Evolutionary conservation across 2,888 invertebrate species (phyloP).

Genomic region (Eupithecia insigniata): DNA sequence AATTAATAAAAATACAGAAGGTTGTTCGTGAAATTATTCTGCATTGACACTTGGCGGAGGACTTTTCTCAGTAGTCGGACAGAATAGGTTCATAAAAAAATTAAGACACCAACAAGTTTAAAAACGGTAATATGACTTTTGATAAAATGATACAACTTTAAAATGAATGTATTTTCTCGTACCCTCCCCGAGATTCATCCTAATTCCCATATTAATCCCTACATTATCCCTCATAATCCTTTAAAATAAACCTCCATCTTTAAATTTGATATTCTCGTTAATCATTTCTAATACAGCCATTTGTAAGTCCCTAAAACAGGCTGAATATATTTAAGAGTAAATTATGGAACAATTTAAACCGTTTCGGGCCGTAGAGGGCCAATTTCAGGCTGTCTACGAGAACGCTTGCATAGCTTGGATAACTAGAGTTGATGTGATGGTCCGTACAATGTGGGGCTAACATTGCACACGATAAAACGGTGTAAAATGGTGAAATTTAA

Average conservation of each 20-base stretch:
- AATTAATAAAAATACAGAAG: no score
- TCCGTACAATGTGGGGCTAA: neutral
- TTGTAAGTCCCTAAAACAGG: conserved; percentile 34
- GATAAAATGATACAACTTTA: neutral
- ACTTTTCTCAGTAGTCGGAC: no score
- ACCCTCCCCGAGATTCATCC: conserved; percentile 16
- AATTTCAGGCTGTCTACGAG: conserved; percentile 20
- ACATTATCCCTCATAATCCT: conserved; percentile 40
- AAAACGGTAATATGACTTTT: neutral
- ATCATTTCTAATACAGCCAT: conserved; percentile 43
- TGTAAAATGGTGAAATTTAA: neutral
- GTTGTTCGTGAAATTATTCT: neutral
- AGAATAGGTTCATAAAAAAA: no score
- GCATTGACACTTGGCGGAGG: neutral
- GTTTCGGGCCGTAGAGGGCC: conserved; percentile 12
- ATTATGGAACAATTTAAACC: conserved; percentile 39
- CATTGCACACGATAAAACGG: neutral
- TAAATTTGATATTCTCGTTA: conserved; percentile 44
- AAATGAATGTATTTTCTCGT: neutral
- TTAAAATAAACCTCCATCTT: conserved; percentile 41
- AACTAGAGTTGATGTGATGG: neutral
- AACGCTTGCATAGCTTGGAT: neutral
- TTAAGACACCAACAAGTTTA: no score
- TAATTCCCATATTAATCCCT: conserved; percentile 31
- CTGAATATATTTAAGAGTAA: conserved; percentile 41